Evolutionary conservation across 2,113 vertebrate species (phyloP).

Genomic region (Pyxicephalus adspersus): DNA sequence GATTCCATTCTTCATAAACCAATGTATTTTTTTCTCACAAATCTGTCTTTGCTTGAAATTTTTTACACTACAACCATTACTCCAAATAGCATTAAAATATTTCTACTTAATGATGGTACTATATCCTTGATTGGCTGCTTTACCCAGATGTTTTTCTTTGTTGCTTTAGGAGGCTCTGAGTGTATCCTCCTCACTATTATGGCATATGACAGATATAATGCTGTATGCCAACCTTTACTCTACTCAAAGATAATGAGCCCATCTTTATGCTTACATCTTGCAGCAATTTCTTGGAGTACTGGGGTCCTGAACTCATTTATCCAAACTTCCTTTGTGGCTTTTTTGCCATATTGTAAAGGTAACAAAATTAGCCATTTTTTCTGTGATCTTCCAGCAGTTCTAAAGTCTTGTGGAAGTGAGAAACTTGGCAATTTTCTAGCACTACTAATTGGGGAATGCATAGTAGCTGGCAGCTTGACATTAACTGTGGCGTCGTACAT

Average conservation of each 20-base stretch:
- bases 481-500: slow-evolving; percentile 27
- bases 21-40: slow-evolving; percentile 48
- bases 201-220: slow-evolving; percentile 46
- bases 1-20: slow-evolving; percentile 32
- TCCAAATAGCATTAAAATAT: slow-evolving; percentile 15
- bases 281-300: slow-evolving; percentile 13
- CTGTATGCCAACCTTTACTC: slow-evolving; percentile 35
- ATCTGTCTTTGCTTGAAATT: slow-evolving; percentile 37
- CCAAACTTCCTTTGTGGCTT: slow-evolving; percentile 6
- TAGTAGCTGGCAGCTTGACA: slow-evolving; percentile 3
- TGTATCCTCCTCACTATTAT: slow-evolving; percentile 34
- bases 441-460: slow-evolving; percentile 16
- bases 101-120: slow-evolving; percentile 1
- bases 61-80: slow-evolving; percentile 29
- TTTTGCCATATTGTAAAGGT: slow-evolving; percentile 21
- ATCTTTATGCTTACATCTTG: slow-evolving; percentile 9
- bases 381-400: slow-evolving; percentile 37
- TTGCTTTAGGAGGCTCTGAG: slow-evolving; percentile 27
- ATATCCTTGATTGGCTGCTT: slow-evolving; percentile 45
- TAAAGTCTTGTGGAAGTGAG: slow-evolving; percentile 33
- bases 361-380: slow-evolving; percentile 27
- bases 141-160: slow-evolving; percentile 46
- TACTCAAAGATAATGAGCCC: slow-evolving; percentile 25
- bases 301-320: slow-evolving; percentile 42
- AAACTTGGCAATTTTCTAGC: background rate